phyloP scores from a whole-genome alignment of 2,113 vertebrate genomes.

The Leuciscus idus region DNA sequence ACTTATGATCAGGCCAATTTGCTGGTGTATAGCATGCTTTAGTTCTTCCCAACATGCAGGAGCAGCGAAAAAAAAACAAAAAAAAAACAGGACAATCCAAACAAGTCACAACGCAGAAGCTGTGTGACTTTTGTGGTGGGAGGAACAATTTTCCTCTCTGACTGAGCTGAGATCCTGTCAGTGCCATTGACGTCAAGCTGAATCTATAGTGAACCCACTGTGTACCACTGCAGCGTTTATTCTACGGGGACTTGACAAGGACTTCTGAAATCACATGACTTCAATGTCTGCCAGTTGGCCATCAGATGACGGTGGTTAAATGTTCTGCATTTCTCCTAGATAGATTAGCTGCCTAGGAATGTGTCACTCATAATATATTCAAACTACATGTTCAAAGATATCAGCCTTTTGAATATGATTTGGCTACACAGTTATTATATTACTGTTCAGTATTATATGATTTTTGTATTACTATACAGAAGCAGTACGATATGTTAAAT shows the following conservation, averaged over 20 bases:
- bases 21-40: slow-evolving; percentile 18
- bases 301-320: slow-evolving; percentile 25
- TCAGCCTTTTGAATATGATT: not conserved
- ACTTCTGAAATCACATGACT: slow-evolving; percentile 39
- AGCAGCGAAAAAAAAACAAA: not conserved
- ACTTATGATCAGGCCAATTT: slow-evolving; percentile 2
- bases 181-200: slow-evolving; percentile 69
- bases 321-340: slow-evolving; percentile 1
- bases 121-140: slow-evolving; percentile 29
- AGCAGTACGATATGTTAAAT: not conserved
- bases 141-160: slow-evolving; percentile 21
- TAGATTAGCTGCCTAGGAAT: not conserved
- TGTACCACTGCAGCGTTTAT: slow-evolving; percentile 64
- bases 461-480: no score
- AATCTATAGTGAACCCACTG: slow-evolving; percentile 73
- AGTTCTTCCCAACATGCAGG: slow-evolving; percentile 47
- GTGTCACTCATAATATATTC: not conserved
- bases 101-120: not conserved
- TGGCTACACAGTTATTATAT: no score
- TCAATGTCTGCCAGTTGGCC: not conserved
- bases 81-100: not conserved
- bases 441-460: no score
- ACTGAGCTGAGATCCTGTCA: slow-evolving; percentile 58
- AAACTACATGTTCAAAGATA: not conserved
- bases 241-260: slow-evolving; percentile 68